Conservation (phyloP, 2,888 invertebrate genomes). For the Sympetrum striolatum region DNA sequence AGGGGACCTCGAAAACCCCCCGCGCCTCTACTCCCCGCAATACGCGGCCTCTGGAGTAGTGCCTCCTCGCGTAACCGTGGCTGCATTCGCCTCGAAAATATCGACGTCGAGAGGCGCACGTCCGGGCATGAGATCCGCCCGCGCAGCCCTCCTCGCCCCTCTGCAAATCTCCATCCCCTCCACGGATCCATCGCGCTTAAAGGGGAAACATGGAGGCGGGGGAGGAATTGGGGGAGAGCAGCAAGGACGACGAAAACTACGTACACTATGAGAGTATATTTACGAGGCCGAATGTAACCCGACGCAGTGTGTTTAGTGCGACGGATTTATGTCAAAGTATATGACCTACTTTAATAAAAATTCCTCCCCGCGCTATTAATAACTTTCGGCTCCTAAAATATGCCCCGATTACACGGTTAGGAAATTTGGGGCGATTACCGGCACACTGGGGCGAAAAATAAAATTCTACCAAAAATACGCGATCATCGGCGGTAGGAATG, state of each 20-base stretch:
- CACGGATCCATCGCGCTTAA: conserved; percentile 5
- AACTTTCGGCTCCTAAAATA: background rate
- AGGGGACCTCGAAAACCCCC: background rate
- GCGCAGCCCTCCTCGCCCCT: background rate
- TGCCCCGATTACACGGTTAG: background rate
- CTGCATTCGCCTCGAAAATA: conserved; percentile 32
- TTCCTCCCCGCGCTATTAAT: background rate
- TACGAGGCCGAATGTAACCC: background rate
- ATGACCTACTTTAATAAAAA: conserved; percentile 8
- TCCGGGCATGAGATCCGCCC: background rate
- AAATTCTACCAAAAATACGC: background rate
- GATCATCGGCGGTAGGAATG: background rate
- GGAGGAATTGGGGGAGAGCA: background rate
- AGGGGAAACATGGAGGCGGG: conserved; percentile 20
- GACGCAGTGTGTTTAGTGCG: background rate
- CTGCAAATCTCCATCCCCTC: background rate
- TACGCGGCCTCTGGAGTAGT: conserved; percentile 10
- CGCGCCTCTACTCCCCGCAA: background rate
- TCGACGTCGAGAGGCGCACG: conserved; percentile 21
- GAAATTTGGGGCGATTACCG: background rate
- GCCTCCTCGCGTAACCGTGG: conserved; percentile 14
- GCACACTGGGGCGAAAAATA: background rate
- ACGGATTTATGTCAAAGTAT: background rate
- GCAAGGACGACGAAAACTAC: background rate
- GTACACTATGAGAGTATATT: conserved; percentile 21